These are phyloP conservation scores for Rhysida immarginata DNA, from an alignment of 1,140 invertebrate species.

Conservation along the genomic window DNA sequence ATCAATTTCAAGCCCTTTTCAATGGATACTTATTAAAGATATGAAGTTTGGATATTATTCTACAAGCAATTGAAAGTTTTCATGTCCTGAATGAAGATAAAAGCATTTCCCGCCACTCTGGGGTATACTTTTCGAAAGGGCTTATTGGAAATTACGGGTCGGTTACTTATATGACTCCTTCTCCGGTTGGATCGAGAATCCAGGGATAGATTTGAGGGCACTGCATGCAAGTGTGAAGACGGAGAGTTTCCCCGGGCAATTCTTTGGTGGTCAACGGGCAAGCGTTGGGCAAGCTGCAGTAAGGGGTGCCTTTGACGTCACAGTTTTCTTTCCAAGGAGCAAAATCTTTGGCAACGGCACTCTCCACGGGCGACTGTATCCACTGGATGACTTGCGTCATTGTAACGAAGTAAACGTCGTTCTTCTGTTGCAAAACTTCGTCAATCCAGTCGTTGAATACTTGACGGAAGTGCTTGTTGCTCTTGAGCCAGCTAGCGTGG, in stretches of 20 bases:
- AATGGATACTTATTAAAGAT: too few relatives aligned
- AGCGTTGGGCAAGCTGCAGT: constrained; percentile 77
- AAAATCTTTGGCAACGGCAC: constrained; percentile 72
- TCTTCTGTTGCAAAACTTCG: constrained; percentile 63
- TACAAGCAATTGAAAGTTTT: too few relatives aligned
- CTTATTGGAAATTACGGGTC: too few relatives aligned
- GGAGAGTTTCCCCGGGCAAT: constrained; percentile 75
- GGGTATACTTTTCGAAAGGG: too few relatives aligned
- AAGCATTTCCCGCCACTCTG: too few relatives aligned
- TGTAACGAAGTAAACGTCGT: constrained; percentile 88
- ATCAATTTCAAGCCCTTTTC: too few relatives aligned
- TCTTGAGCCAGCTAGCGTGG: constrained; percentile 89
- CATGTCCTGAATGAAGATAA: too few relatives aligned
- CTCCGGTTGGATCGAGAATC: constrained; percentile 85
- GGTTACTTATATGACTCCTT: constrained; percentile 47
- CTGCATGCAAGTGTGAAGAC: constrained; percentile 87
- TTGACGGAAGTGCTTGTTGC: constrained; percentile 81
- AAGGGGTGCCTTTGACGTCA: constrained; percentile 81
- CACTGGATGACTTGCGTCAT: constrained; percentile 87
- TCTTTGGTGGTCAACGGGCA: constrained; percentile 78
- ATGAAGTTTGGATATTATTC: too few relatives aligned
- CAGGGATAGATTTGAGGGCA: constrained; percentile 91
- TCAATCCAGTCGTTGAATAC: constrained; percentile 86
- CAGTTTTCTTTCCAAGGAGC: constrained; percentile 91
- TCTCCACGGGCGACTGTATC: constrained; percentile 90